phyloP scores from a whole-genome alignment of 2,113 vertebrate species.

The Nothobranchius furzeri region DNA sequence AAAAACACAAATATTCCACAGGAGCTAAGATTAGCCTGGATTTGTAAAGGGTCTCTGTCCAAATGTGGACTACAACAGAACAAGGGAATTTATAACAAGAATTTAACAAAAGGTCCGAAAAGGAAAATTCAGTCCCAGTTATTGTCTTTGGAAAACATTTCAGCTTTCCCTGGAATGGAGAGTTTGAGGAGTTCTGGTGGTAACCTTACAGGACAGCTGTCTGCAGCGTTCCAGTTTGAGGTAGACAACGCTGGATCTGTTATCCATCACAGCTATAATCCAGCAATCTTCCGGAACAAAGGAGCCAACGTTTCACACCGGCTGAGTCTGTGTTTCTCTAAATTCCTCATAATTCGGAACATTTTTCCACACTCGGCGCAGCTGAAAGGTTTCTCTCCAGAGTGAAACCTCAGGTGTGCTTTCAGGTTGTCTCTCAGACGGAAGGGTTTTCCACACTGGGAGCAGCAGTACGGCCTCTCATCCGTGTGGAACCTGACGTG shows the following conservation, averaged over 20 bases:
- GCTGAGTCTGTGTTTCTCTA: conserved; percentile 66
- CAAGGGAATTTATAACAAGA: too few relatives aligned
- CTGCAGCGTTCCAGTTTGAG: conserved; percentile 35
- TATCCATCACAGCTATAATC: conserved; percentile 34
- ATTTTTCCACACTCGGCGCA: conserved; percentile 67
- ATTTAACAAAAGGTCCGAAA: too few relatives aligned
- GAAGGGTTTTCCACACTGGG: conserved; percentile 74
- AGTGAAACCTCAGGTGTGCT: conserved; percentile 76
- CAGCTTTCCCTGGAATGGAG: too few relatives aligned
- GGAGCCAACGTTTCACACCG: conserved; percentile 47
- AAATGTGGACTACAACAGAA: too few relatives aligned
- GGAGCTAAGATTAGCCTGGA: too few relatives aligned
- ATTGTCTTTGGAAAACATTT: too few relatives aligned
- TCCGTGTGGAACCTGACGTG: conserved; percentile 77
- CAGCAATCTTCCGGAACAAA: conserved; percentile 62
- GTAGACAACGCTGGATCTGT: conserved; percentile 26
- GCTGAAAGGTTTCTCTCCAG: conserved; percentile 71
- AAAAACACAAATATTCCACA: too few relatives aligned
- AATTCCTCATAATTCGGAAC: conserved; percentile 73
- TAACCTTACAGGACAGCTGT: too few relatives aligned
- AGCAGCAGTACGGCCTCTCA: conserved; percentile 72
- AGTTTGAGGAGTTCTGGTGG: too few relatives aligned
- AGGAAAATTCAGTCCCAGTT: too few relatives aligned
- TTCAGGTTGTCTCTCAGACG: conserved; percentile 75
- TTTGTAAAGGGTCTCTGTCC: too few relatives aligned